phyloP scores from a whole-genome alignment of 2,888 invertebrate genomes.

The Diloba caeruleocephala region DNA sequence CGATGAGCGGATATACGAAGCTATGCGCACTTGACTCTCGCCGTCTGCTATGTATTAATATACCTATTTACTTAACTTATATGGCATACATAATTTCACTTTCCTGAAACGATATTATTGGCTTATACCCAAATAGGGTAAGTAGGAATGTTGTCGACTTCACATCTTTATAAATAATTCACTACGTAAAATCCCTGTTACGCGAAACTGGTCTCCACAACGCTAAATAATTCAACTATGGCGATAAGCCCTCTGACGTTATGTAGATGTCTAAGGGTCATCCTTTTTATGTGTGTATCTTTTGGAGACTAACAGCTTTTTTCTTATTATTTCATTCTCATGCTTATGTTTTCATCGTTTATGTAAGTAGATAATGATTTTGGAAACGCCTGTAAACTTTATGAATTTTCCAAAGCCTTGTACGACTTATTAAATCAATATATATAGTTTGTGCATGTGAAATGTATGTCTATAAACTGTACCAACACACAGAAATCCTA shows the following conservation, averaged over 20 bases:
- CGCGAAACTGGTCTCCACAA: constrained; percentile 31
- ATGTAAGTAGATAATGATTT: too few relatives aligned
- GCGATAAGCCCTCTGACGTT: constrained; percentile 38
- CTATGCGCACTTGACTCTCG: too few relatives aligned
- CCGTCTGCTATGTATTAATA: too few relatives aligned
- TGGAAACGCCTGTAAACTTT: too few relatives aligned
- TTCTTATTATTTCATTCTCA: constrained; percentile 2
- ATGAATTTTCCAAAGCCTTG: too few relatives aligned
- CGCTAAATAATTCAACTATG: constrained; percentile 47
- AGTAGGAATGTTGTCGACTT: constrained; percentile 34
- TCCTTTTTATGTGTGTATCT: constrained; percentile 19
- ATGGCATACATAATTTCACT: constrained; percentile 8
- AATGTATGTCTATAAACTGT: too few relatives aligned
- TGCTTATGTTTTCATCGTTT: too few relatives aligned
- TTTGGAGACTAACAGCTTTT: constrained; percentile 9
- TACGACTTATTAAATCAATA: too few relatives aligned
- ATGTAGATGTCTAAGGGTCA: constrained; percentile 33
- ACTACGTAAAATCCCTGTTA: constrained; percentile 40
- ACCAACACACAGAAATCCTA: too few relatives aligned
- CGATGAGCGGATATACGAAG: too few relatives aligned
- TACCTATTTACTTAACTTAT: too few relatives aligned
- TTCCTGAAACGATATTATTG: constrained; percentile 32
- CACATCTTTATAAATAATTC: constrained; percentile 41
- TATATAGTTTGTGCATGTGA: too few relatives aligned
- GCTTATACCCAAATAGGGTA: constrained; percentile 24